Evolutionary conservation across 2,888 invertebrate genomes (phyloP).

Genomic region (Eristalis intricaria): DNA sequence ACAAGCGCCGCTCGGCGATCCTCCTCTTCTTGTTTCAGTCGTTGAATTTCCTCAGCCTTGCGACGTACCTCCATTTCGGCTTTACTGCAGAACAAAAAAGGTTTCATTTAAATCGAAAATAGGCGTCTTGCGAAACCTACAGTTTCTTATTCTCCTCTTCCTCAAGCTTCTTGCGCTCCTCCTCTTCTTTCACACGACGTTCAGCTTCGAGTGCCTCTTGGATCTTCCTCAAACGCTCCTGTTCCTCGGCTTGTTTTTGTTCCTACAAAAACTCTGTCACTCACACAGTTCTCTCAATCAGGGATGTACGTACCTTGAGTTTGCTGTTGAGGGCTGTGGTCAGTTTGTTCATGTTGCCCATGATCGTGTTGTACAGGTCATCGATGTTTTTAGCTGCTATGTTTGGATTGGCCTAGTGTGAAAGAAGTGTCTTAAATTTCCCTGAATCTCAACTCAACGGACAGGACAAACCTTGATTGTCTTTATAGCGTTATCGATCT

Average conservation of each 20-base stretch:
- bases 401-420: constrained; percentile 84
- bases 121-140: constrained; percentile 80
- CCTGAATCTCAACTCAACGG: background rate
- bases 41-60: constrained; percentile 91
- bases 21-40: constrained; percentile 87
- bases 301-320: constrained; percentile 74
- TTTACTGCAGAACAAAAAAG: constrained; percentile 84
- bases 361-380: constrained; percentile 86
- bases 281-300: background rate
- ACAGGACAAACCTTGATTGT: constrained; percentile 83
- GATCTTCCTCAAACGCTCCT: constrained; percentile 90
- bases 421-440: constrained; percentile 26
- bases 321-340: constrained; percentile 78
- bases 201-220: constrained; percentile 94
- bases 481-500: constrained; percentile 86
- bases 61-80: constrained; percentile 93
- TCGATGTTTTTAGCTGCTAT: constrained; percentile 88
- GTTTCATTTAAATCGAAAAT: background rate
- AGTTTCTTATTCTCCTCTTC: constrained; percentile 90
- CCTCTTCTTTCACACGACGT: constrained; percentile 89
- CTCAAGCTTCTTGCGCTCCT: constrained; percentile 86
- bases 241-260: constrained; percentile 92
- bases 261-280: constrained; percentile 79
- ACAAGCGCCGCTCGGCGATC: constrained; percentile 86
- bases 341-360: constrained; percentile 86